These are phyloP conservation scores for Leuciscus idus DNA, from an alignment of 2,113 vertebrate species.

Conservation along the genomic window DNA sequence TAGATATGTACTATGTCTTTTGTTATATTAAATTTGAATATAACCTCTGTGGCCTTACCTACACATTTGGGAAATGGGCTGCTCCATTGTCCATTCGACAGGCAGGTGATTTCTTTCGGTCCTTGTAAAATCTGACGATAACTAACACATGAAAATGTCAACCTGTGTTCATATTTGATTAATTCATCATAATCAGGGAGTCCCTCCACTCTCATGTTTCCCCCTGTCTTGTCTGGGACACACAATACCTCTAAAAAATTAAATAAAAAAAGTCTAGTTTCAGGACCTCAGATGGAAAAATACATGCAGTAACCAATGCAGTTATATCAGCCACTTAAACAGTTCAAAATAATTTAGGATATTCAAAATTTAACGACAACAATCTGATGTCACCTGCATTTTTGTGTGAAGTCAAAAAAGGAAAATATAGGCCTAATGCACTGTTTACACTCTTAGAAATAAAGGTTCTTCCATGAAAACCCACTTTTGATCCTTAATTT, in stretches of 20 bases:
- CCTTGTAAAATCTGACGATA: slow-evolving; percentile 9
- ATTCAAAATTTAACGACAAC: neutral
- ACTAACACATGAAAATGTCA: slow-evolving; percentile 38
- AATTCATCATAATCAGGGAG: slow-evolving; percentile 14
- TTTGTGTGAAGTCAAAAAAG: neutral
- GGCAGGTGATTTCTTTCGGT: slow-evolving; percentile 32
- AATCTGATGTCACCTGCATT: neutral
- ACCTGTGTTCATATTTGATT: slow-evolving; percentile 20
- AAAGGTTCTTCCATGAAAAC: neutral
- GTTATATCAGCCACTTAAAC: neutral
- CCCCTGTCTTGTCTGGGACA: neutral
- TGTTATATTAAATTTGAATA: too few species aligned
- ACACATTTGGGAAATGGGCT: slow-evolving; percentile 74
- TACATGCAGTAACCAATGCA: neutral
- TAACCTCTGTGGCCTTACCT: slow-evolving; percentile 71
- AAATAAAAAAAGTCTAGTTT: neutral
- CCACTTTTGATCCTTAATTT: neutral
- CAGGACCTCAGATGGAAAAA: neutral
- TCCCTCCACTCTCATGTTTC: neutral
- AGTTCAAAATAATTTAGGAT: too few species aligned
- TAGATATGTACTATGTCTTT: too few species aligned
- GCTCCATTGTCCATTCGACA: slow-evolving; percentile 77
- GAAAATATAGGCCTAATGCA: neutral
- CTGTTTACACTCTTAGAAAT: neutral
- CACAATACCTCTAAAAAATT: slow-evolving; percentile 28